A percentile compares a stretch with the other conserved stretches of the same genome.
phyloP scores from a whole-genome alignment of 2,888 invertebrate genomes.

The Pristionchus fissidentatus region DNA sequence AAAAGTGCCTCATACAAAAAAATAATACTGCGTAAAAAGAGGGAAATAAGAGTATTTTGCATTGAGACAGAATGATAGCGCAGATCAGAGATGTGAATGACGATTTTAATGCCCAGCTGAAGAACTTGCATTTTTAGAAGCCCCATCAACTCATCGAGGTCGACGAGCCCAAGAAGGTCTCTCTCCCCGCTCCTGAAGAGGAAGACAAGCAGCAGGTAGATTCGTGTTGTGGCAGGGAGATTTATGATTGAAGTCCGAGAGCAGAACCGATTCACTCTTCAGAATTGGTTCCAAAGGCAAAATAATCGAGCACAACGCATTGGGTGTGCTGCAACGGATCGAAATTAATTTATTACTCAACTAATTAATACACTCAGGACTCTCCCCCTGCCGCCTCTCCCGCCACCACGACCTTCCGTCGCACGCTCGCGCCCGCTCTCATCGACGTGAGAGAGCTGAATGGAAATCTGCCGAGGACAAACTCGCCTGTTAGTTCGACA shows the following conservation, averaged over 20 bases:
- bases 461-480: not conserved
- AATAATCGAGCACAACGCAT: no score
- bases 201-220: constrained; percentile 29
- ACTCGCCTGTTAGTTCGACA: not conserved
- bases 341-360: no score
- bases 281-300: not conserved
- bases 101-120: no score
- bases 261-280: not conserved
- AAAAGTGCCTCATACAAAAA: no score
- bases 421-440: constrained; percentile 31
- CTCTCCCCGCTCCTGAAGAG: constrained; percentile 27
- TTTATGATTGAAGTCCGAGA: no score
- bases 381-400: not conserved
- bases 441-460: constrained; percentile 38
- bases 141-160: not conserved
- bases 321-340: no score
- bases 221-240: not conserved
- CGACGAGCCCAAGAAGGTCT: constrained; percentile 12
- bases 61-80: no score
- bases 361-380: not conserved
- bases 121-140: not conserved
- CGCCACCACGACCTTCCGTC: constrained; percentile 14
- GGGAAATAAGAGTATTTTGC: no score
- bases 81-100: no score
- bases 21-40: no score